Conservation (phyloP, 1,140 invertebrate genomes). For the Radopholus similis region DNA sequence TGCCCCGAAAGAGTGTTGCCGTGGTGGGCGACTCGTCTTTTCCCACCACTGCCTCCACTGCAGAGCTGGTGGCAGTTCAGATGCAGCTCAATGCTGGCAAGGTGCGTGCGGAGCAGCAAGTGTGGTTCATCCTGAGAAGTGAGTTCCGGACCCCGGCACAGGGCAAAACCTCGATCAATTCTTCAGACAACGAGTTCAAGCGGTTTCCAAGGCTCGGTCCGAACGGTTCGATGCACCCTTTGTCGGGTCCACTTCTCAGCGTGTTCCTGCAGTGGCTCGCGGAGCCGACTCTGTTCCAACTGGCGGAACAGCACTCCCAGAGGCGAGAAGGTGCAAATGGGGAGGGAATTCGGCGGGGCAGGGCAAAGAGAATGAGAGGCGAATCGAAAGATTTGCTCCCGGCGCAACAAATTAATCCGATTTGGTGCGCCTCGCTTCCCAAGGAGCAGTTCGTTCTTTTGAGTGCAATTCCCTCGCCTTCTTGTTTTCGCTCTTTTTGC, state of each 20-base stretch:
- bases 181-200: slow-evolving; percentile 1
- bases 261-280: slow-evolving; percentile 34
- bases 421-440: no score
- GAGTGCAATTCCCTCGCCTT: no score
- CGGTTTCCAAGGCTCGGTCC: neutral
- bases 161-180: neutral
- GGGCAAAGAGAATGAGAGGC: no score
- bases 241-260: neutral
- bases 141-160: neutral
- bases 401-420: no score
- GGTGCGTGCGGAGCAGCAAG: slow-evolving; percentile 22
- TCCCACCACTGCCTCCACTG: neutral
- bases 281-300: slow-evolving; percentile 29
- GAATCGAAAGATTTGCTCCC: no score
- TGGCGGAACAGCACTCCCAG: slow-evolving; percentile 2
- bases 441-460: no score
- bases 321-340: neutral
- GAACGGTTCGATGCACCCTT: neutral
- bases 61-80: slow-evolving; percentile 20
- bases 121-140: slow-evolving; percentile 31
- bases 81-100: slow-evolving; percentile 10
- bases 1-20: neutral
- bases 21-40: neutral
- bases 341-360: no score
- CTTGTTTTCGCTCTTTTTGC: no score